phyloP scores from a whole-genome alignment of 2,113 vertebrate species.

The Felis chaus region DNA sequence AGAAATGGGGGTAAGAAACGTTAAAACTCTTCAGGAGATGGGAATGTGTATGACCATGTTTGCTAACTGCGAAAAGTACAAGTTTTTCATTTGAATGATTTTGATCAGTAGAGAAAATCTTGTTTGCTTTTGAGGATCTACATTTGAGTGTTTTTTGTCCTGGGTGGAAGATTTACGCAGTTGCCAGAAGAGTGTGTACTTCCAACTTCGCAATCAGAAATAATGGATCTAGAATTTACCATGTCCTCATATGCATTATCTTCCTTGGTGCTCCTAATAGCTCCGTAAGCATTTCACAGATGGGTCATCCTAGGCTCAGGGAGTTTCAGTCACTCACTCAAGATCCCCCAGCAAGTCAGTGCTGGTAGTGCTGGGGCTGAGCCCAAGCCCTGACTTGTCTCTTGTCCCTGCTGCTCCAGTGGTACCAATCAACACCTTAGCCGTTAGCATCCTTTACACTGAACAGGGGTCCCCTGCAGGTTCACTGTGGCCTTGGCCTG shows the following conservation, averaged over 20 bases:
- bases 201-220: background rate
- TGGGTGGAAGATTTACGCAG: background rate
- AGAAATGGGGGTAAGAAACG: background rate
- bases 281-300: background rate
- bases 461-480: background rate
- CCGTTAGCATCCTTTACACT: background rate
- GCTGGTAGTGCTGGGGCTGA: background rate
- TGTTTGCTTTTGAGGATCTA: background rate
- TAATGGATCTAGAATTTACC: background rate
- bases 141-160: background rate
- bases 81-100: background rate
- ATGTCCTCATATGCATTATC: fast-evolving
- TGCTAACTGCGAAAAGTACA: background rate
- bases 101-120: background rate
- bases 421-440: background rate
- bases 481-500: background rate
- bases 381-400: background rate
- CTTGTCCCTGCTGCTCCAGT: background rate
- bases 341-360: background rate
- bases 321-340: background rate
- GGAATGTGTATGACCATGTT: background rate
- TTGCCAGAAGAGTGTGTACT: background rate
- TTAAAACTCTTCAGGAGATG: background rate
- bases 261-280: background rate
- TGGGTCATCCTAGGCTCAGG: background rate